Evolutionary conservation across 1,140 invertebrate species (phyloP), one percentile per base, ranked within the genome.

Genomic region (Drosophila ananassae): DNA sequence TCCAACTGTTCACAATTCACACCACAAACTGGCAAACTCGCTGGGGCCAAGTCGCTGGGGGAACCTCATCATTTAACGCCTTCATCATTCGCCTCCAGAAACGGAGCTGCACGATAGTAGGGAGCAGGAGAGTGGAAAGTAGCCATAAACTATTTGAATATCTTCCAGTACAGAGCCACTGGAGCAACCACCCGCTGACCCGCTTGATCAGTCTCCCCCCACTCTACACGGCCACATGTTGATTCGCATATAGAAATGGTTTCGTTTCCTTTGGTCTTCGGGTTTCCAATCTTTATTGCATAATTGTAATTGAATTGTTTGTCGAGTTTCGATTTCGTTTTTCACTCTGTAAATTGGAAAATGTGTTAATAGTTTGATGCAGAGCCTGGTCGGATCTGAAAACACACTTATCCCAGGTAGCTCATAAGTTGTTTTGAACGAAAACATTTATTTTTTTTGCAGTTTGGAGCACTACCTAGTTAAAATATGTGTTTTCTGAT

Each of bases 271-370:
- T 72, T 56, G 41, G 22, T 55, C n/a, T 41, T 44, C 10, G 54
- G 28, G 62, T 64, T 55, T 55, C 63, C 63, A 76, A 76, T 75
- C 72, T 77, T 77, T 71, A 77, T 77, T 77, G 75, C 75, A 77
- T 77, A 77, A 77, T 77, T 77, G 75, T 73, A 77, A 77, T 77
- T 77, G 75, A 77, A 77, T 77, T 77, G 74, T 77, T 77, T 77
- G 54, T 61, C 32, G 64, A 25, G 32, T 67, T 64, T 59, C 53
- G 37, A 54, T 67, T 75, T 67, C 52, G 60, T 59, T 64, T 74
- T 44, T 41, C 50, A 57, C 41, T 67, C 47, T 12, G 57, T 68
- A 76, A 53, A 52, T 55, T 69, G 13, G 52, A 39, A 77, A 57
- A 72, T 71, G 73, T 77, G 75, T 63, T 77, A 72, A 77, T 77